These are phyloP conservation scores for Fissipunctia ypsillon DNA, from an alignment of 2,888 invertebrate genomes.

Conservation along the genomic window DNA sequence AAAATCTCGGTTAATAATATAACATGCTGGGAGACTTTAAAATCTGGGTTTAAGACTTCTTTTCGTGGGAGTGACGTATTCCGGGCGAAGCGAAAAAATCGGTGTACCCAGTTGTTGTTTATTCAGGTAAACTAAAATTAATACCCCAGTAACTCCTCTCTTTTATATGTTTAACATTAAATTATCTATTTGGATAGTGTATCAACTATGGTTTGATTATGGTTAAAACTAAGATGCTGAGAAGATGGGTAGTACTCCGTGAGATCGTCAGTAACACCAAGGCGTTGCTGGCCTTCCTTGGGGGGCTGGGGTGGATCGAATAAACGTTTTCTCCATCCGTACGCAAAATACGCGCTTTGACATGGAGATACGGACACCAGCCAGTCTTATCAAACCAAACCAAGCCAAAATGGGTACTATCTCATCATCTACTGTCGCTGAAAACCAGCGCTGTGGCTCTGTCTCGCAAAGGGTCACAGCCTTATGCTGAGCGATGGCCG, in stretches of 20 bases:
- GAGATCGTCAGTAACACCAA: too few species aligned
- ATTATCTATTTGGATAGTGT: background rate
- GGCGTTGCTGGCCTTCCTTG: too few species aligned
- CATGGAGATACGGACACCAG: too few species aligned
- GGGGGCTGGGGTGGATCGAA: too few species aligned
- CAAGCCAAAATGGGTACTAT: background rate
- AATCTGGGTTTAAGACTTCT: conserved; percentile 44
- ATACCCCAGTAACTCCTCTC: background rate
- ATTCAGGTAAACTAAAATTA: too few species aligned
- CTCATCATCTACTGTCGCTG: too few species aligned
- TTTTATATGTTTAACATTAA: background rate
- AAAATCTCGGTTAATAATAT: conserved; percentile 53
- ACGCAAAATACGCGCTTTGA: too few species aligned
- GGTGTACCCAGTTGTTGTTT: background rate
- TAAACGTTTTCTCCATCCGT: too few species aligned
- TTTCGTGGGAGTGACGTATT: conserved; percentile 34
- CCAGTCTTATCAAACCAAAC: too few species aligned
- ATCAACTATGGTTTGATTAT: background rate
- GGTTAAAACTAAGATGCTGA: background rate
- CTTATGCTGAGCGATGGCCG: too few species aligned
- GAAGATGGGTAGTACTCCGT: background rate
- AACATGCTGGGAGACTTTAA: conserved; percentile 37
- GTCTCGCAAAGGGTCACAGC: too few species aligned
- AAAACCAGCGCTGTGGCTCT: too few species aligned
- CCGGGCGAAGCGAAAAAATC: background rate